Conservation (phyloP, 2,113 vertebrate genomes). For the Empidonax traillii region DNA sequence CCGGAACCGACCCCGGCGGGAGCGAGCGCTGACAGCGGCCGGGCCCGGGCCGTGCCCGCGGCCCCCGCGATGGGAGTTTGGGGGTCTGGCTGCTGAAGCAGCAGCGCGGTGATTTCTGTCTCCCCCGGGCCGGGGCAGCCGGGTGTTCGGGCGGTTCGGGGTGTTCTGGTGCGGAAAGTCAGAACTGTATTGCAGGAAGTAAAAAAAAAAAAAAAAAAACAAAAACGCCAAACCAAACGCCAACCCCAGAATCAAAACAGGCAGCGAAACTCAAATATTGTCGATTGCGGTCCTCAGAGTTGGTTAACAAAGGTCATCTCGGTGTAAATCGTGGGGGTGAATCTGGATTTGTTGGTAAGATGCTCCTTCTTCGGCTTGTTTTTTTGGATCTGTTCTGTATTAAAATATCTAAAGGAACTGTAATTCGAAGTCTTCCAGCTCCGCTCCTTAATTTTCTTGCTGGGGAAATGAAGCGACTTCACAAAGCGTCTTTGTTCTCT, state of each 20-base stretch:
- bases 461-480: background rate
- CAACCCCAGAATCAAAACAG: background rate
- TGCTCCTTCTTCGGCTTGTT: background rate
- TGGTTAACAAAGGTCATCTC: background rate
- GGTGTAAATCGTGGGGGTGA: background rate
- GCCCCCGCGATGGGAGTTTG: background rate
- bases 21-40: background rate
- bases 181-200: background rate
- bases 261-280: no score
- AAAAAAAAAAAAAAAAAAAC: background rate
- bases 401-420: background rate
- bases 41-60: background rate
- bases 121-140: rapidly evolving
- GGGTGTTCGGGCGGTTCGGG: background rate
- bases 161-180: background rate
- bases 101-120: background rate
- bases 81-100: background rate
- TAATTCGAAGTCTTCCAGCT: background rate
- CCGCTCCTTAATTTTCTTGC: background rate
- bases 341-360: background rate
- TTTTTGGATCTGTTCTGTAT: background rate
- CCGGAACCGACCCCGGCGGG: background rate
- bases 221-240: background rate
- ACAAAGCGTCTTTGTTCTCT: background rate
- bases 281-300: background rate